Conservation (phyloP, 2,888 invertebrate species). For the Rhorus exstirpatorius region DNA sequence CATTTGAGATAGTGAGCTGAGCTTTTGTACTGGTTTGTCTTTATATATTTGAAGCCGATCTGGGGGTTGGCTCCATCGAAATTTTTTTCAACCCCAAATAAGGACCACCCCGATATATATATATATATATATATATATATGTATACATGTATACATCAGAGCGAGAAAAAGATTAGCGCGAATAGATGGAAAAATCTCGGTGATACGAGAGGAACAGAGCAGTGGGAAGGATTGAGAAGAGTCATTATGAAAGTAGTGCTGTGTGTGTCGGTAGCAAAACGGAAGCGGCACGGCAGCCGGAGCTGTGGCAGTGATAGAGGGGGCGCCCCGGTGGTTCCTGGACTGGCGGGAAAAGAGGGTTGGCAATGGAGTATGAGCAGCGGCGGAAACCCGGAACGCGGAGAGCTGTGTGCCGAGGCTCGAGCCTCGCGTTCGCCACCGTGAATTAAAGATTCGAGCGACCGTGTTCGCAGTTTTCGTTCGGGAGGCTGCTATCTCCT, state of each 20-base stretch:
- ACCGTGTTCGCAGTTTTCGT: conserved; percentile 84
- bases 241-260: conserved; percentile 68
- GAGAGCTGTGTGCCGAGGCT: conserved; percentile 63
- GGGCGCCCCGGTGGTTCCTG: conserved; percentile 25
- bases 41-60: no score
- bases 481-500: conserved; percentile 75
- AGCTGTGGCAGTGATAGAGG: conserved; percentile 17
- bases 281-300: conserved; percentile 45
- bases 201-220: conserved; percentile 23
- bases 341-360: conserved; percentile 40
- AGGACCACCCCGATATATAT: no score
- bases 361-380: not conserved
- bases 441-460: conserved; percentile 84
- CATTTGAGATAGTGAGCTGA: no score
- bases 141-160: conserved; percentile 12
- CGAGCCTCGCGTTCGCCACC: conserved; percentile 70
- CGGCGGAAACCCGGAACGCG: conserved; percentile 56
- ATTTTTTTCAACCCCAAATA: no score
- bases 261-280: conserved; percentile 61
- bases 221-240: conserved; percentile 60
- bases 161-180: conserved; percentile 65
- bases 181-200: conserved; percentile 52
- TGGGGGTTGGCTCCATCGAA: no score
- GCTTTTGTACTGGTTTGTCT: no score
- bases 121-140: no score